Evolutionary conservation across 2,797 vertebrate genomes (phyloP).

Genomic region (Spheniscus humboldti): DNA sequence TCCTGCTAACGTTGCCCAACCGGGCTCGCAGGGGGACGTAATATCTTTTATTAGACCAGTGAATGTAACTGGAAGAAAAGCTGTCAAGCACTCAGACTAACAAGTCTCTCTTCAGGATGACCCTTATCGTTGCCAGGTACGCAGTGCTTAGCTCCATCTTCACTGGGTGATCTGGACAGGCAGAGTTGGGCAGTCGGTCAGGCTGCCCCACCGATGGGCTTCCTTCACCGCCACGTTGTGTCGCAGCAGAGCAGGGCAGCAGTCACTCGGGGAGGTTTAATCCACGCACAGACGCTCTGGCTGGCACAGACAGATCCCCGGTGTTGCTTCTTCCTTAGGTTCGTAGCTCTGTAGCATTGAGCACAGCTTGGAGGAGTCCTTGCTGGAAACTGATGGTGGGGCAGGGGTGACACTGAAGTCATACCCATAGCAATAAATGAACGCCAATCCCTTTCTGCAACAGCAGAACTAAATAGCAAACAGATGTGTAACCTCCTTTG

Average conservation of each 20-base stretch:
- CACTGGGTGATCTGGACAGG: not conserved
- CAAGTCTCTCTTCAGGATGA: not conserved
- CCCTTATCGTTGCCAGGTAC: not conserved
- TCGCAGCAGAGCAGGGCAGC: not conserved
- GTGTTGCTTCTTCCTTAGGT: not conserved
- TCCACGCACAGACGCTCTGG: fast-evolving
- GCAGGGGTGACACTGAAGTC: slow-evolving; percentile 32
- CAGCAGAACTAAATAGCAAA: slow-evolving; percentile 11
- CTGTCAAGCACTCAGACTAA: not conserved
- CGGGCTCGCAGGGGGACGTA: fast-evolving
- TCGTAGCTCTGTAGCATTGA: not conserved
- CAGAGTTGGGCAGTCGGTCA: not conserved
- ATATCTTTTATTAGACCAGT: not conserved
- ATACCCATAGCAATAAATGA: not conserved
- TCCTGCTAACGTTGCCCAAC: fast-evolving
- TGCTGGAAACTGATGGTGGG: not conserved
- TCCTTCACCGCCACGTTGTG: fast-evolving
- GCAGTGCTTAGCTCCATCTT: not conserved
- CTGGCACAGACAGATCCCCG: not conserved
- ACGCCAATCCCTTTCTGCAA: not conserved
- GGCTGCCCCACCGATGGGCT: not conserved
- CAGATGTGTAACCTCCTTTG: slow-evolving; percentile 46
- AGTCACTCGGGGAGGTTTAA: fast-evolving
- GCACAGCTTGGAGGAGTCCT: not conserved
- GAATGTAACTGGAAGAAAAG: not conserved